Evolutionary conservation across 2,888 invertebrate species (phyloP), one percentile per base, ranked within the genome.

Genomic region (Macrophya alboannulata): DNA sequence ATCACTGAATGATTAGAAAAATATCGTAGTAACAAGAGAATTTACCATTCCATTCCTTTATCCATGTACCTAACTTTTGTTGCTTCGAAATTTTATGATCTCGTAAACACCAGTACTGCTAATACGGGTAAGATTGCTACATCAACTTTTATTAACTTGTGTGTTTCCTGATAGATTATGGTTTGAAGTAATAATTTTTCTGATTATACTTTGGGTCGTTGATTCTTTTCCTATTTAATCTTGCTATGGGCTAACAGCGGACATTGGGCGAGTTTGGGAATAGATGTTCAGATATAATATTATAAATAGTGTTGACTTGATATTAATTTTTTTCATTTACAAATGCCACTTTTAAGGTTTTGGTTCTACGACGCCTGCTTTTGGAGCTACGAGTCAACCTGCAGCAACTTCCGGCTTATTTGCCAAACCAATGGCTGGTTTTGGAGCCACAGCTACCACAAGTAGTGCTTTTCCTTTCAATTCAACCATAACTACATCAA

Each of bases 381-480:
- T 95, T 90, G 94, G 95, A 85, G 95, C 95, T 85, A 94, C 96
- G 0, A 94, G 95, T 87, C 94, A 95, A 71, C 85, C 92, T 17
- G 93, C 95, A 86, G 95, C 95, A 51, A 94, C 95, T 0, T 94
- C 95, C 1, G 94, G 95, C 77, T 94, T 97, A 59, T 96, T 98
- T 93, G 96, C 96, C 0, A 96, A 96, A 94, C 95, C 95, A 83
- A 95, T 94, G 88, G 94, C 95, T 81, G 95, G 94, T 17, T 96
- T 96, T 91, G 96, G 96, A 71, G 91, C 94, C 37, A 93, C 94
- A 76, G 93, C 95, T 4, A 93, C 95, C 0, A 94, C 94, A n/a
- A 91, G 92, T 91, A 90, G 93, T 10, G 92, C 94, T 0, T 94
- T 94, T 71, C 92, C 93, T 59, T 94, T 94, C 79, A 94, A 92